Evolutionary conservation across 2,888 invertebrate species (phyloP), one percentile per base, ranked within the genome.

Genomic region (Drosophila mettleri): DNA sequence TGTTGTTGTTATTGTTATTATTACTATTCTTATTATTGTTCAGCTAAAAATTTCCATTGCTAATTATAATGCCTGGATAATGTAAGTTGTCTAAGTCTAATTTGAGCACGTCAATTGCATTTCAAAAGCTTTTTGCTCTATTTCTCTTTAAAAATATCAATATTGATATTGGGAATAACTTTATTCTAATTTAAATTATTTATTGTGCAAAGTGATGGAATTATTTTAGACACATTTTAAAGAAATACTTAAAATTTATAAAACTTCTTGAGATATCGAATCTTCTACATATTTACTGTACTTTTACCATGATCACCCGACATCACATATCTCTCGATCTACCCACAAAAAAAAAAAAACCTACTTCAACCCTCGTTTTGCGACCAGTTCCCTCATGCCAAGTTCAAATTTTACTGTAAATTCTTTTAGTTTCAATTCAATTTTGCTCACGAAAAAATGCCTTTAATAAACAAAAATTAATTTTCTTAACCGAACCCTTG

Each of bases 11-110:
- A 10, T 29, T 54, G 51, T 24, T 22, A 20, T 27, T 27, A 9
- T 29, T 29, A 7, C 16, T 27, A 9, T 29, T 29, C 7, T 29
- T 29, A 38, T 10, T 49, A 22, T 43, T 59, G 16, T 3, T 12
- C n/a, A 36, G 29, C 22, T 59, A 29, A 62, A 62, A 54, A 36
- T 67, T 68, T 53, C 36, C 74, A 65, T 59, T 71, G 54, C 52
- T 61, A 67, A 59, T 71, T 53, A 54, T 43, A 53, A 59, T 72
- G 66, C 38, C 22, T 38, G 24, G 24, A 29, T 71, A 55, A 57
- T 34, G 36, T 51, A 55, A 63, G 39, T 7, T 9, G 31, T 41
- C 34, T 31, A n/a, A n/a, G 24, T 20, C n/a, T 43, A 22, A 22
- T 39, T 55, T 29, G 6, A 52, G 46, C 46, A 10, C 22, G 14